Conservation (phyloP, 2,797 vertebrate species). For the Naso thynnoides region DNA sequence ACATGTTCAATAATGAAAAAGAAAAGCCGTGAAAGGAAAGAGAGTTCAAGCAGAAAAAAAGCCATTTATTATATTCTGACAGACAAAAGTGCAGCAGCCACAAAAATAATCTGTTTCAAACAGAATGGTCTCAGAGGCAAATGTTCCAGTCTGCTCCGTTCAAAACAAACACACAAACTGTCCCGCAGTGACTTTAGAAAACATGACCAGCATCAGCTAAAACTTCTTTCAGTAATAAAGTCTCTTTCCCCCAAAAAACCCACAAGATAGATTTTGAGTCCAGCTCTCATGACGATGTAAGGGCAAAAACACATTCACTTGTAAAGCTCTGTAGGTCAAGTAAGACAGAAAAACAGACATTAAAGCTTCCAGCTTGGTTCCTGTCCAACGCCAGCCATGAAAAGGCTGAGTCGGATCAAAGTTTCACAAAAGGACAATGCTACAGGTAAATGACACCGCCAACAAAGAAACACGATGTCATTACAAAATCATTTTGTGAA, state of each 20-base stretch:
- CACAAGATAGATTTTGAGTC: slow-evolving; percentile 74
- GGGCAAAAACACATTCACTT: slow-evolving; percentile 53
- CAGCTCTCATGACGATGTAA: slow-evolving; percentile 79
- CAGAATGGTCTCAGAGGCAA: slow-evolving; percentile 66
- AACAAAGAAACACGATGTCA: neutral
- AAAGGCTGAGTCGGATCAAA: slow-evolving; percentile 53
- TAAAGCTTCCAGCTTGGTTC: slow-evolving; percentile 79
- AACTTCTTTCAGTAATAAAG: slow-evolving; percentile 56
- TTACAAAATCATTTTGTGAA: slow-evolving; percentile 11
- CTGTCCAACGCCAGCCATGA: slow-evolving; percentile 60
- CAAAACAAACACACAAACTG: slow-evolving; percentile 80
- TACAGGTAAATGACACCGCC: slow-evolving; percentile 42
- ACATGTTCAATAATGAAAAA: neutral
- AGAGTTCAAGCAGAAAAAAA: slow-evolving; percentile 65
- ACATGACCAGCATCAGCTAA: slow-evolving; percentile 88
- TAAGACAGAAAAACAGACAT: slow-evolving; percentile 45
- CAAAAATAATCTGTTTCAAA: slow-evolving; percentile 78
- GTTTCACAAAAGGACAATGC: slow-evolving; percentile 61
- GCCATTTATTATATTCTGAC: slow-evolving; percentile 82
- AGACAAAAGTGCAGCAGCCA: slow-evolving; percentile 77
- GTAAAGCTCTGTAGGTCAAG: slow-evolving; percentile 55
- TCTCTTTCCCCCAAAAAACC: slow-evolving; percentile 32
- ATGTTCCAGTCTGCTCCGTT: slow-evolving; percentile 28
- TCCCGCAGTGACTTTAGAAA: slow-evolving; percentile 87
- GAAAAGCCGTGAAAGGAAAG: slow-evolving; percentile 18